These are phyloP conservation scores for Microchrysa polita DNA, from an alignment of 2,888 invertebrate species.

Conservation along the genomic window DNA sequence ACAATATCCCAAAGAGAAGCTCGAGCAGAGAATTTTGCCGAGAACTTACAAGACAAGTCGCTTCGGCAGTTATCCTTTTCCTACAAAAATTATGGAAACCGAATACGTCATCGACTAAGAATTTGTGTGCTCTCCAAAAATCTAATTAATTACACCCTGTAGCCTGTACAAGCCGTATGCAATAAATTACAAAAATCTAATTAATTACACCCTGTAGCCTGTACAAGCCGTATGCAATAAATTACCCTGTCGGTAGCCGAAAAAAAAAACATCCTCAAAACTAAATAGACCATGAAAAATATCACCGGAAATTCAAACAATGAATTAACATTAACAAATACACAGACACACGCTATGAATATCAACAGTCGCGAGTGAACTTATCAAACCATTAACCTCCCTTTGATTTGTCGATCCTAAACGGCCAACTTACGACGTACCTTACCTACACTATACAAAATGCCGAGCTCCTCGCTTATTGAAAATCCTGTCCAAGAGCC, in stretches of 20 bases:
- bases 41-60: too few species aligned
- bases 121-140: too few species aligned
- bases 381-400: slow-evolving; percentile 19
- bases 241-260: neutral
- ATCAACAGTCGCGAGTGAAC: slow-evolving; percentile 27
- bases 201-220: too few species aligned
- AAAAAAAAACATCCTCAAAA: neutral
- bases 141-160: too few species aligned
- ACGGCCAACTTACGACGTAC: neutral
- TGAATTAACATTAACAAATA: slow-evolving; percentile 16
- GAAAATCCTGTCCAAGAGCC: slow-evolving; percentile 8
- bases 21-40: too few species aligned
- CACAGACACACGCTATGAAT: slow-evolving; percentile 2
- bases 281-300: slow-evolving; percentile 10
- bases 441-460: too few species aligned
- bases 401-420: neutral
- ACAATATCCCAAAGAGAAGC: too few species aligned
- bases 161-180: too few species aligned
- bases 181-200: neutral
- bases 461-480: neutral
- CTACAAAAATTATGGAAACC: too few species aligned
- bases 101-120: too few species aligned
- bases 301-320: slow-evolving; percentile 24
- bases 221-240: neutral
- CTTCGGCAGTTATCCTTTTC: too few species aligned